phyloP scores from a whole-genome alignment of 2,113 vertebrate genomes.

The Rhabdomys dilectus region DNA sequence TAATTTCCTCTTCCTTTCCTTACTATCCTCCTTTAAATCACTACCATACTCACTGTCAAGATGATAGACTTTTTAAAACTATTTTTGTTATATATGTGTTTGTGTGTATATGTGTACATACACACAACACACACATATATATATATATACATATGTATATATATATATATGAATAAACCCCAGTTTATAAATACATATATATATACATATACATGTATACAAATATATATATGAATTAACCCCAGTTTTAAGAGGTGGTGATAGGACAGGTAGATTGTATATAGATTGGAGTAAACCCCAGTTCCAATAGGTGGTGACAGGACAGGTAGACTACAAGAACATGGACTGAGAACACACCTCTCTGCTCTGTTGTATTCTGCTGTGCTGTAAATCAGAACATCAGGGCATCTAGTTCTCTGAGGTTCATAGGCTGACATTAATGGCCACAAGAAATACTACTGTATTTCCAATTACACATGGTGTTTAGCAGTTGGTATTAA shows the following conservation, averaged over 20 bases:
- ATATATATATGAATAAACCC: no score
- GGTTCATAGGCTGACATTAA: neutral
- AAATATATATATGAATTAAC: neutral
- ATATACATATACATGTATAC: no score
- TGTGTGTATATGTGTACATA: neutral
- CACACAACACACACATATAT: no score
- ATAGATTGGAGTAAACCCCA: neutral
- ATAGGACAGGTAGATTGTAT: neutral
- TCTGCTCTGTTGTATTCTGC: neutral
- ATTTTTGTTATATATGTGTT: neutral
- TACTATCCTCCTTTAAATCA: neutral
- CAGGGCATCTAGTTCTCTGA: rapidly evolving
- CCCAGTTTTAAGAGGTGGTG: neutral
- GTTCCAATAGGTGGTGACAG: neutral
- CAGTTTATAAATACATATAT: no score
- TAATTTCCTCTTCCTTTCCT: neutral
- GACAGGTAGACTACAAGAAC: neutral
- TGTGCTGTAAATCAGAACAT: rapidly evolving
- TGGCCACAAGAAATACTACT: neutral
- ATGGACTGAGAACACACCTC: neutral
- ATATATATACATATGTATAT: no score
- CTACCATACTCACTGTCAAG: neutral
- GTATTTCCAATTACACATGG: neutral
- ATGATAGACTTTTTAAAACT: neutral
- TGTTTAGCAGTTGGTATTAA: neutral